Evolutionary conservation across 2,888 invertebrate species (phyloP).

Genomic region (Drosophila pegasa): DNA sequence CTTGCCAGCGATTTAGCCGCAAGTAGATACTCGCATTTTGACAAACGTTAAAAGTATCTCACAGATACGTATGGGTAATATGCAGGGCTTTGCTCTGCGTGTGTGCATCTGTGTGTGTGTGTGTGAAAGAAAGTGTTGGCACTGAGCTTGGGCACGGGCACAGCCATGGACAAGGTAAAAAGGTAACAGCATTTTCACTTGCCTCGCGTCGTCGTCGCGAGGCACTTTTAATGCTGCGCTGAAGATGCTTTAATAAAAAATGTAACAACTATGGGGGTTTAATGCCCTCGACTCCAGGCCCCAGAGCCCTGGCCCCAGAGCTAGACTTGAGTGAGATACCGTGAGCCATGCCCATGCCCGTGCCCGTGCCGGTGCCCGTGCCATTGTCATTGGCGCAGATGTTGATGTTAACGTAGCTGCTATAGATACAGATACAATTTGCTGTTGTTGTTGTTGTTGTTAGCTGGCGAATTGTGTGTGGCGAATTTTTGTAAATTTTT

Average conservation of each 20-base stretch:
- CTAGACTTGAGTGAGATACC: slow-evolving; percentile 6
- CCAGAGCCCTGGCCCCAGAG: slow-evolving; percentile 15
- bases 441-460: slow-evolving; percentile 29
- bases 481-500: slow-evolving; percentile 74
- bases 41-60: slow-evolving; percentile 71
- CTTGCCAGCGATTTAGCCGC: slow-evolving; percentile 8
- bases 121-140: slow-evolving; percentile 67
- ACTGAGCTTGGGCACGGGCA: slow-evolving; percentile 27
- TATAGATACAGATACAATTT: slow-evolving; percentile 60
- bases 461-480: slow-evolving; percentile 63
- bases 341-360: slow-evolving; percentile 32
- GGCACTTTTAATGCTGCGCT: slow-evolving; percentile 65
- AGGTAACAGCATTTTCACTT: slow-evolving; percentile 78
- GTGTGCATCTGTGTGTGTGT: slow-evolving; percentile 18
- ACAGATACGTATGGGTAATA: slow-evolving; percentile 56
- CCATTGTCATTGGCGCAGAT: slow-evolving; percentile 73
- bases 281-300: slow-evolving; percentile 62
- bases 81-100: slow-evolving; percentile 35
- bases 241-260: slow-evolving; percentile 68
- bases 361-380: slow-evolving; percentile 61
- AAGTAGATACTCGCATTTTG: slow-evolving; percentile 51
- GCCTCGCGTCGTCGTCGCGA: slow-evolving; percentile 61
- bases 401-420: slow-evolving; percentile 30
- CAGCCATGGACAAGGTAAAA: slow-evolving; percentile 61
- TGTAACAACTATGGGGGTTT: slow-evolving; percentile 66